phyloP scores from a whole-genome alignment of 2,888 invertebrate species.

The Xiphydria camelus region DNA sequence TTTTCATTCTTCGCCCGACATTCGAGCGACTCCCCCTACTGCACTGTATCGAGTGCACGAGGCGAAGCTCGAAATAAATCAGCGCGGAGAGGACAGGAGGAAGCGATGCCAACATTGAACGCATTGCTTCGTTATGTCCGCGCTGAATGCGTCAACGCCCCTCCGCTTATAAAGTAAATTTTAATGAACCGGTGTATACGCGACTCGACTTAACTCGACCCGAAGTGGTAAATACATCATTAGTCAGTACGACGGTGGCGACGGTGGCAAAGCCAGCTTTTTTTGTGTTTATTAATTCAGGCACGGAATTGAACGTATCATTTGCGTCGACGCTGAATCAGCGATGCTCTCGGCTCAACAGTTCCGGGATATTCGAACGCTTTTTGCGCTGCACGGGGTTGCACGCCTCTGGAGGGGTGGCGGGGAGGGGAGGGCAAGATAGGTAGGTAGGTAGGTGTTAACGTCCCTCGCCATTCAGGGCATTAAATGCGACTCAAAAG shows the following conservation, averaged over 20 bases:
- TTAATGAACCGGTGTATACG: conserved; percentile 51
- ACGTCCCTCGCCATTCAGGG: conserved; percentile 35
- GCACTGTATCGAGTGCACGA: too few relatives aligned
- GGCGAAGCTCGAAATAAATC: conserved; percentile 13
- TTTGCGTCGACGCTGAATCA: conserved; percentile 44
- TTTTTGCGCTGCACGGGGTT: conserved; percentile 19
- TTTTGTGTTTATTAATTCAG: conserved; percentile 52
- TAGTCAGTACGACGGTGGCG: conserved; percentile 40
- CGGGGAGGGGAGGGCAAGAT: conserved; percentile 15
- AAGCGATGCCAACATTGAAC: conserved; percentile 44
- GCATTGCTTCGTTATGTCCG: conserved; percentile 49
- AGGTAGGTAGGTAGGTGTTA: conserved; percentile 7
- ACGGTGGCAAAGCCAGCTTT: conserved; percentile 28
- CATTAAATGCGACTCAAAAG: conserved; percentile 32
- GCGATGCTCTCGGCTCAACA: conserved; percentile 42
- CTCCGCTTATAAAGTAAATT: conserved; percentile 50
- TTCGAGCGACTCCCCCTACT: too few relatives aligned
- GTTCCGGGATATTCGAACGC: conserved; percentile 31
- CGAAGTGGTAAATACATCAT: conserved; percentile 53
- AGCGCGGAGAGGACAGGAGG: conserved; percentile 11
- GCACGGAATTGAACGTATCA: conserved; percentile 51
- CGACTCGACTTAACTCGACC: conserved; percentile 31
- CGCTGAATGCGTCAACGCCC: conserved; percentile 48
- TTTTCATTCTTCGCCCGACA: too few relatives aligned
- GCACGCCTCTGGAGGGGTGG: conserved; percentile 1